Evolutionary conservation across 2,888 invertebrate genomes (phyloP).

Genomic region (Sinotaia quadrata): DNA sequence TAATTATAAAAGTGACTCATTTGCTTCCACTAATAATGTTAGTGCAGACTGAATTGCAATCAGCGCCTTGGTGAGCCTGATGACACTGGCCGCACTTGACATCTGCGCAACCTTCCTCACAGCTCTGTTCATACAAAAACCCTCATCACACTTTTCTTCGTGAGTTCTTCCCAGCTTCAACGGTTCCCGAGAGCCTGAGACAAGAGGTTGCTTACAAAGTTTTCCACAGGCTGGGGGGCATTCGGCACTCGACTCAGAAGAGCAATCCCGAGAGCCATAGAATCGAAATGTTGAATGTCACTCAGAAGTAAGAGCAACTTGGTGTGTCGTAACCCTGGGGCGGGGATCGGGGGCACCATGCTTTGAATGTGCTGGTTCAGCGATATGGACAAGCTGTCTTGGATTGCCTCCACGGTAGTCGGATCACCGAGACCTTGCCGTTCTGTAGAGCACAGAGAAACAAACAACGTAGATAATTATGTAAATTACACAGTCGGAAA

Average conservation of each 20-base stretch:
- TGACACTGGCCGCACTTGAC: too few species aligned
- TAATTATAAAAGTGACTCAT: too few species aligned
- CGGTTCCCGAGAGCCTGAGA: neutral
- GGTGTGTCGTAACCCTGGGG: slow-evolving; percentile 1
- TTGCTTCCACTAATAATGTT: too few species aligned
- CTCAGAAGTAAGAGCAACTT: slow-evolving; percentile 1
- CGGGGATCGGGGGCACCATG: neutral
- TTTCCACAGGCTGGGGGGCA: neutral
- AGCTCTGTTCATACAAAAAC: too few species aligned
- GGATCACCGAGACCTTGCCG: neutral
- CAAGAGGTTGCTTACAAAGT: neutral
- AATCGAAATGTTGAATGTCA: neutral
- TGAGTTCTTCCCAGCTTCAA: too few species aligned
- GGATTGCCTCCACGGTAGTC: neutral
- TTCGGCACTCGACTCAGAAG: neutral
- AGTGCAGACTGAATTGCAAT: too few species aligned
- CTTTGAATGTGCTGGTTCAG: slow-evolving; percentile 7
- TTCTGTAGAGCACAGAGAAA: too few species aligned
- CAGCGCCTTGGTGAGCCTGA: too few species aligned
- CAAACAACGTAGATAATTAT: too few species aligned
- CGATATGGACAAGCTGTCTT: neutral
- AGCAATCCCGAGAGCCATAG: neutral
- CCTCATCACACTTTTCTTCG: too few species aligned
- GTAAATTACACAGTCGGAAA: too few species aligned
- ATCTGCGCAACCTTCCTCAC: too few species aligned